Base-by-base conservation (phyloP, 1,140 invertebrate genomes). In the Formica exsecta region DNA sequence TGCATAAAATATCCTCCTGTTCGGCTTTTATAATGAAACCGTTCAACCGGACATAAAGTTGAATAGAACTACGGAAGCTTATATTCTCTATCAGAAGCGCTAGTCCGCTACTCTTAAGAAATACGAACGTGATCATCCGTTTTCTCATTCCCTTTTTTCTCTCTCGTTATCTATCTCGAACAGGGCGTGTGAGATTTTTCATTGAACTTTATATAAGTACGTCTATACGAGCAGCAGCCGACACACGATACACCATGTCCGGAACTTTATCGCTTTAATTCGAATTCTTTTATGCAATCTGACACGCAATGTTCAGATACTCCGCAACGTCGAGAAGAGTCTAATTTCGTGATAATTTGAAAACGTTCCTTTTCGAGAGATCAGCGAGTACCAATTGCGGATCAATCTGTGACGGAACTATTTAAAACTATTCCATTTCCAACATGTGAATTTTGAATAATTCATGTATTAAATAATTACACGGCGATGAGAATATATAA, bases 271-370 rank as follows among this genome's bases (percentile, higher is more conserved):
- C 64, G 84, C 16, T 89, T 80, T 85, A 87, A 79, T 76, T 90
- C 87, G 79, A 84, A 89, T 87, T 90, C 71, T 84, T 89, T 74
- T 59, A n/a, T 41, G 48, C 38, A 87, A 87, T 87, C 74, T 75
- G 76, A 90, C 62, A 75, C 66, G 73, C 6, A 25, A 22, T 62
- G 11, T 48, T 66, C 36, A 29, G 25, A 54, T 11, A 65, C 44
- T 32, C 36, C 9, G 25, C 5, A 32, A 38, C 38, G 19, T 11
- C 25, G 8, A 25, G 57, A 8, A n/a, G 25, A 32, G 22, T 85
- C 75, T 13, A 70, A 59, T 87, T 89, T 85, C 86, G 74, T 44
- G 70, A 73, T 41, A 61, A 89, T 54, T 83, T 61, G 25, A 44
- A 70, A 87, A 89, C 54, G 61, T 74, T 73, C 13, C 11, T 22